A percentile compares a stretch with the other conserved stretches of the same genome.
Evolutionary conservation across 2,113 vertebrate genomes (phyloP).

Genomic region (Rynchops niger): DNA sequence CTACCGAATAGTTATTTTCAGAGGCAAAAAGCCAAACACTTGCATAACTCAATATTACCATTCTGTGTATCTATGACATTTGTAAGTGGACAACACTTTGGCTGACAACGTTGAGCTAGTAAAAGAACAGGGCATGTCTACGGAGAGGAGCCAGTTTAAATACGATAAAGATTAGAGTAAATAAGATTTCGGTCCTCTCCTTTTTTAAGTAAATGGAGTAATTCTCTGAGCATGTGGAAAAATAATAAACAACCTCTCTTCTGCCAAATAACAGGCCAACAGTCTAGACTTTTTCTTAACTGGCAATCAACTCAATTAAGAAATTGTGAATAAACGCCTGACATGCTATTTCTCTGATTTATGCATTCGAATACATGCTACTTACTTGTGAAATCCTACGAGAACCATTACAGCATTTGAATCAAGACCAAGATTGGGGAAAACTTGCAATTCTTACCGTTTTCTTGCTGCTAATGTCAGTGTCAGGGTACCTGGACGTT

Average conservation of each 20-base stretch:
- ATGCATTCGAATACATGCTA: not conserved
- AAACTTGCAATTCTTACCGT: not conserved
- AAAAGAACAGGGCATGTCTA: not conserved
- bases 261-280: not conserved
- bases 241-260: constrained; percentile 34
- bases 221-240: not conserved
- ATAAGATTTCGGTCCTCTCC: not conserved
- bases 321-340: not conserved
- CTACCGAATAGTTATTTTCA: constrained; percentile 15
- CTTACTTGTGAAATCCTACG: not conserved
- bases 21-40: constrained; percentile 31
- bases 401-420: not conserved
- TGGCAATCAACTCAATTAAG: not conserved
- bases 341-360: not conserved
- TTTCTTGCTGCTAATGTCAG: not conserved
- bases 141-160: not conserved
- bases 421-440: not conserved
- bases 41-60: constrained; percentile 4
- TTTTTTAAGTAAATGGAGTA: constrained; percentile 12
- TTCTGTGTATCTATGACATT: not conserved
- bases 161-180: constrained; percentile 5
- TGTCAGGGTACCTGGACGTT: rapidly evolving
- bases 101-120: not conserved
- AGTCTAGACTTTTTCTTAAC: constrained; percentile 9
- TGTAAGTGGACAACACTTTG: not conserved